phyloP scores from a whole-genome alignment of 2,113 vertebrate genomes.

The Anolis carolinensis region DNA sequence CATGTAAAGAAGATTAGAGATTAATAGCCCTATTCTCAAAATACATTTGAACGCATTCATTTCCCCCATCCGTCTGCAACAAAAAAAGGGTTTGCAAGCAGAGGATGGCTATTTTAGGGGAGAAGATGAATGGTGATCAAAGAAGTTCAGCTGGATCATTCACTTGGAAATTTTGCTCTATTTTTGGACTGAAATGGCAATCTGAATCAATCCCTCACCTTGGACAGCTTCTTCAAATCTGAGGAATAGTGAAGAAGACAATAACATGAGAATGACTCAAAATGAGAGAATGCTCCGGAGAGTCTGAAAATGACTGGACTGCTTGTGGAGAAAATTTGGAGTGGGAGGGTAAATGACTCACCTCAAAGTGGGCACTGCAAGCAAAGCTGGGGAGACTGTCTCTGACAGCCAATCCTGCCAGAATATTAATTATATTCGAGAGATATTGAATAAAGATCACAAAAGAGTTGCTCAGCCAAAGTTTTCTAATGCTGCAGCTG shows the following conservation, averaged over 20 bases:
- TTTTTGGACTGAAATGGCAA: not conserved
- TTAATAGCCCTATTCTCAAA: conserved; percentile 57
- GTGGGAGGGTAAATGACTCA: not conserved
- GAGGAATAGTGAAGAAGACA: not conserved
- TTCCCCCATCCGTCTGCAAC: not conserved
- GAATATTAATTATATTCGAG: not conserved
- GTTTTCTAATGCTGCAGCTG: not conserved
- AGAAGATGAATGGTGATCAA: not conserved
- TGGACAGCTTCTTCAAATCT: not conserved
- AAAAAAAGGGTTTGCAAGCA: not conserved
- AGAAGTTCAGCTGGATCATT: not conserved
- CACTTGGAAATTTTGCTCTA: not conserved
- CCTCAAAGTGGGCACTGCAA: not conserved
- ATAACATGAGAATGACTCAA: not conserved
- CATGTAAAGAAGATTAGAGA: conserved; percentile 61
- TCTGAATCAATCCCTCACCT: not conserved
- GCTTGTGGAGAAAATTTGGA: not conserved
- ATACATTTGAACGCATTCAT: conserved; percentile 37
- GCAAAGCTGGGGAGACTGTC: not conserved
- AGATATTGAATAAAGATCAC: not conserved
- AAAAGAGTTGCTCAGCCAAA: not conserved
- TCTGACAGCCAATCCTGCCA: not conserved
- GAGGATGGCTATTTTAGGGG: conserved; percentile 10
- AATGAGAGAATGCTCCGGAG: not conserved
- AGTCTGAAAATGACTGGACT: not conserved